phyloP scores from a whole-genome alignment of 2,113 vertebrate genomes.

The Scalopus aquaticus region DNA sequence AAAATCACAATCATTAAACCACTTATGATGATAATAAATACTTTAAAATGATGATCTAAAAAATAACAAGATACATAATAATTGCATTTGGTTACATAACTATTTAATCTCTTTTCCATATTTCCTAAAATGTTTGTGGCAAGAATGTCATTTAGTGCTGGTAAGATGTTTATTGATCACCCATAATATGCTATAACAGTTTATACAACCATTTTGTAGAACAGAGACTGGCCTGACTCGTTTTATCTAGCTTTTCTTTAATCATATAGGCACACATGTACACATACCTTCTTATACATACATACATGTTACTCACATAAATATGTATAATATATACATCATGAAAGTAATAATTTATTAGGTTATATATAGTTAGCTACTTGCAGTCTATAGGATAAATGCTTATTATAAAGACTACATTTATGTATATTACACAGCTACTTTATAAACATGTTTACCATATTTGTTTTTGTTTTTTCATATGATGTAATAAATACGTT shows the following conservation, averaged over 20 bases:
- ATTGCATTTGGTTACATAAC: not conserved
- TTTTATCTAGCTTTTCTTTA: not conserved
- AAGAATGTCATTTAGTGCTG: not conserved
- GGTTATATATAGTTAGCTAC: not conserved
- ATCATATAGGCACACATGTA: not conserved
- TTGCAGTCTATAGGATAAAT: not conserved
- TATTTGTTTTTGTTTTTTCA: not conserved
- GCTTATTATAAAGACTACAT: not conserved
- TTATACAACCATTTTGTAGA: not conserved
- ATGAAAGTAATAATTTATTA: not conserved
- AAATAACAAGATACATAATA: not conserved
- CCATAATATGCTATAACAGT: not conserved
- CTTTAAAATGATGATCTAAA: not conserved
- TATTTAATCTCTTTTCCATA: not conserved
- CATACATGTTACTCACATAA: not conserved
- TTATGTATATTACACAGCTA: not conserved
- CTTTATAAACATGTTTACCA: not conserved
- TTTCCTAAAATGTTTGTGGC: not conserved
- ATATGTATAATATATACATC: not conserved
- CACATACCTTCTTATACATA: not conserved
- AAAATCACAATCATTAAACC: not conserved
- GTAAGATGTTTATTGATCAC: not conserved
- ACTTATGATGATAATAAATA: not conserved
- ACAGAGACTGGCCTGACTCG: not conserved
- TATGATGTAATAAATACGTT: not conserved